Evolutionary conservation across 2,113 vertebrate species (phyloP).

Genomic region (Phaethornis superciliosus): DNA sequence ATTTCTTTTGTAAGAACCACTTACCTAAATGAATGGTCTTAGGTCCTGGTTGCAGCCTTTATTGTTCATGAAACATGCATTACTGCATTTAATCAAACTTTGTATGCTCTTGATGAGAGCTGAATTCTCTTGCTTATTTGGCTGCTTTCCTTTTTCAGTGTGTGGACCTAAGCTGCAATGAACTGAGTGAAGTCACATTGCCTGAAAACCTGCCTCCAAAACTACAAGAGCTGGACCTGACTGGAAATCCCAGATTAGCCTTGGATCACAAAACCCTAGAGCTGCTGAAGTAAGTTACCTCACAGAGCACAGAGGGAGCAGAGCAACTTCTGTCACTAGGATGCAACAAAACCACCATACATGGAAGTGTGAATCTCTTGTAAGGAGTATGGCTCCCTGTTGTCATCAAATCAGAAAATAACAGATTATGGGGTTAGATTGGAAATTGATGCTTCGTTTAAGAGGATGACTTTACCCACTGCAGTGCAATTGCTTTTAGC

Average conservation of each 20-base stretch:
- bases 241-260: constrained; percentile 91
- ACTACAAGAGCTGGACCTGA: constrained; percentile 95
- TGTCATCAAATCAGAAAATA: not conserved
- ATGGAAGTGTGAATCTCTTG: not conserved
- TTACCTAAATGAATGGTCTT: not conserved
- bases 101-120: not conserved
- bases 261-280: constrained; percentile 96
- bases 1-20: not conserved
- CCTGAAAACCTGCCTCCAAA: constrained; percentile 95
- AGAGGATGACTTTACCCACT: not conserved
- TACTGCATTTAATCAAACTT: not conserved
- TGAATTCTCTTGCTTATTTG: not conserved
- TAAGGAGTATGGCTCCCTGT: not conserved
- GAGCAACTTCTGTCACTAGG: not conserved
- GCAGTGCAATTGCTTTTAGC: not conserved
- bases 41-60: not conserved
- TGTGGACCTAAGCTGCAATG: constrained; percentile 97
- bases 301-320: not conserved
- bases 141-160: constrained; percentile 78
- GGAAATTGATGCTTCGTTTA: not conserved
- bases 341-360: not conserved
- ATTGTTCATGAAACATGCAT: not conserved
- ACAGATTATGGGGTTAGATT: not conserved
- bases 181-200: constrained; percentile 89
- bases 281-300: constrained; percentile 88